Evolutionary conservation across 1,140 invertebrate species (phyloP), one percentile per base, ranked within the genome.

Genomic region (Brachionus koreanus): DNA sequence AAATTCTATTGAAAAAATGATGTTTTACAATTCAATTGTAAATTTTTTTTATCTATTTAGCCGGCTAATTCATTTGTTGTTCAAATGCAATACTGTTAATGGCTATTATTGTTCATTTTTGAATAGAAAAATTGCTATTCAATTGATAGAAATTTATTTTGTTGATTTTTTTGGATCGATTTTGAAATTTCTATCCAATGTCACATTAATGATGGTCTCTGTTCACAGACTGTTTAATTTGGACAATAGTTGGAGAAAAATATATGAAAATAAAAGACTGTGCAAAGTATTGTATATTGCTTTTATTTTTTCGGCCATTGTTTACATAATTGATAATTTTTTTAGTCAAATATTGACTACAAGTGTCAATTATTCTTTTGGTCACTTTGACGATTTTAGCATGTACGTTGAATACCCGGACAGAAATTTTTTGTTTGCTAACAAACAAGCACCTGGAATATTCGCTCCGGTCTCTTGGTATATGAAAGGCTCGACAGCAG

Each of bases 1-100:
- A 65, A 35, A 33, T 65, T 37, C 29, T 12, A 57, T 65, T 29
- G 63, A 65, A 65, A 33, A 65, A 65, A 65, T 65, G 63, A 65
- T 65, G 63, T 65, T 65, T 65, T 65, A 65, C 29, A 65, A 65
- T 65, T 65, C 63, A 65, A 65, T 65, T 33, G 63, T 65, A 33
- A 65, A 65, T 65, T 33, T 35, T 65, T 65, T 65, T 29, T 65
- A 33, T 33, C 63, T 65, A 13, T 13, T 29, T n/a, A 33, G 25
- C 29, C 9, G 63, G 33, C n/a, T 65, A 1, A 37, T 65, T 65
- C 63, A 65, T 33, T 65, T 65, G 7, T 29, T 65, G 25, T 29
- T 13, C 7, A 65, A 65, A 65, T 65, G 63, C 23, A 65, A 65
- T 10, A 65, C 63, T 2, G 29, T 25, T 3, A 65, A 65, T 37